phyloP scores from a whole-genome alignment of 2,888 invertebrate genomes.

The Heteromurus nitidus region DNA sequence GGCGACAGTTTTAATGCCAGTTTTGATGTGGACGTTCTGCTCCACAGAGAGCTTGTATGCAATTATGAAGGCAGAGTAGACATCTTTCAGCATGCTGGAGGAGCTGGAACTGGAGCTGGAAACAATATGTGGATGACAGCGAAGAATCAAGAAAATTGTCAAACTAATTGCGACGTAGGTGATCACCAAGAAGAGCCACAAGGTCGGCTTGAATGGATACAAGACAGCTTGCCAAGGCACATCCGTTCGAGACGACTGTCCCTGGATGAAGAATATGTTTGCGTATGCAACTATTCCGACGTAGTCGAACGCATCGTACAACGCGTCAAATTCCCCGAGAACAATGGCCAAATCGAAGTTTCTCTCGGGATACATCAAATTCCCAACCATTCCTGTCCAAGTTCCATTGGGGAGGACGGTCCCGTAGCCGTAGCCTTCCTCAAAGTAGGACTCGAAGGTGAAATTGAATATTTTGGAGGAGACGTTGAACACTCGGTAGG shows the following conservation, averaged over 20 bases:
- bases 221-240: conserved; percentile 27
- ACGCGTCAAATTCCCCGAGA: neutral
- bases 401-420: conserved; percentile 17
- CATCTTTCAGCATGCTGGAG: neutral
- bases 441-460: neutral
- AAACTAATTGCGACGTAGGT: neutral
- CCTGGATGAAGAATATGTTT: neutral
- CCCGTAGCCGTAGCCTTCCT: neutral
- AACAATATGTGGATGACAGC: neutral
- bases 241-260: neutral
- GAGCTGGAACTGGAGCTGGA: neutral
- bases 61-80: neutral
- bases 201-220: neutral
- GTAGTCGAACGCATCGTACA: conserved; percentile 3
- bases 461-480: neutral
- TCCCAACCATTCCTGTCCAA: conserved; percentile 29
- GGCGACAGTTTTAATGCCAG: neutral
- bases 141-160: neutral
- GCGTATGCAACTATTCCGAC: neutral
- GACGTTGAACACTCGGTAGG: conserved; percentile 7
- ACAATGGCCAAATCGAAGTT: neutral
- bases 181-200: neutral
- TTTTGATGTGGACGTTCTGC: neutral
- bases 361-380: neutral
- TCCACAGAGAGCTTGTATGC: neutral